Percentiles rank a stretch among this genome's conserved stretches.
These are phyloP conservation scores for Amyelois transitella DNA, from an alignment of 1,140 invertebrate genomes.

Conservation along the genomic window DNA sequence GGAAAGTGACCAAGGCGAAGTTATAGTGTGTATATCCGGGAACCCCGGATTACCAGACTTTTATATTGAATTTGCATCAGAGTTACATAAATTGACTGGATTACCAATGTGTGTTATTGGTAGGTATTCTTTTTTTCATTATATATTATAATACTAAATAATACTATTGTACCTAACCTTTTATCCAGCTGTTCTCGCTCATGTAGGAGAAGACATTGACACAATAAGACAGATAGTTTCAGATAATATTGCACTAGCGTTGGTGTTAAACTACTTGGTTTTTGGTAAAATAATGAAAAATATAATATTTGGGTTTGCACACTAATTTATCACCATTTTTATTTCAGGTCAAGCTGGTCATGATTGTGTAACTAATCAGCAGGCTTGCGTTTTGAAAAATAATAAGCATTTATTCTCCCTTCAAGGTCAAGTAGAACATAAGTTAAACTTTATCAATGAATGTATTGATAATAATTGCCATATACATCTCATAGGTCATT, in stretches of 20 bases:
- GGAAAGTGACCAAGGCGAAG: conserved; percentile 31
- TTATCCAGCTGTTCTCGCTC: no score
- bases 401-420: conserved; percentile 47
- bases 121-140: conserved; percentile 22
- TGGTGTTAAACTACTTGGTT: no score
- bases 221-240: no score
- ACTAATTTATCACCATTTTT: background rate
- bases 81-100: conserved; percentile 33
- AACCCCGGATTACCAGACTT: conserved; percentile 58
- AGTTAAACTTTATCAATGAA: conserved; percentile 48
- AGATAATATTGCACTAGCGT: no score
- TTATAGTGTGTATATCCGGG: conserved; percentile 56
- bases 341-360: conserved; percentile 59
- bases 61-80: conserved; percentile 49
- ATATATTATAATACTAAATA: no score
- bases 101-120: conserved; percentile 52
- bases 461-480: conserved; percentile 43
- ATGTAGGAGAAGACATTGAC: no score
- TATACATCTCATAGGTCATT: conserved; percentile 62
- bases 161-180: no score
- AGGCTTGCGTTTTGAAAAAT: conserved; percentile 23
- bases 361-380: conserved; percentile 32
- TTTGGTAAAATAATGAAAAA: no score
- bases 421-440: conserved; percentile 52
- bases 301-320: no score